phyloP scores from a whole-genome alignment of 2,888 invertebrate species.

The Steinernema carpocapsae region DNA sequence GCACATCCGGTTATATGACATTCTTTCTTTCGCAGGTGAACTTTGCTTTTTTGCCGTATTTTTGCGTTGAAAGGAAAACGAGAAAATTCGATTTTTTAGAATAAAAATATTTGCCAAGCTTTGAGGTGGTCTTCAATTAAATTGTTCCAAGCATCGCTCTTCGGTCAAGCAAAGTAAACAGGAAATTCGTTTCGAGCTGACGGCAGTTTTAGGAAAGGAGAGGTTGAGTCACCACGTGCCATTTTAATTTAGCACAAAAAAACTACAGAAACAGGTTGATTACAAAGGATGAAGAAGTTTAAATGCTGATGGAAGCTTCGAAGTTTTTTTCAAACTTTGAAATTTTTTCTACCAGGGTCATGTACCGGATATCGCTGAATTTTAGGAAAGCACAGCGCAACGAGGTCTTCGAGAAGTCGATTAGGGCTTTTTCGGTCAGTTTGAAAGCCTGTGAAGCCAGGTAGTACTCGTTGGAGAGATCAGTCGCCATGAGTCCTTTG shows the following conservation, averaged over 20 bases:
- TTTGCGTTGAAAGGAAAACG: too few species aligned
- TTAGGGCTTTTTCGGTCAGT: background rate
- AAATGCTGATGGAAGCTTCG: background rate
- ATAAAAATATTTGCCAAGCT: too few species aligned
- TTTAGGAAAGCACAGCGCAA: background rate
- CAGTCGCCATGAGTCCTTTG: conserved; percentile 24
- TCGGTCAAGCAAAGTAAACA: too few species aligned
- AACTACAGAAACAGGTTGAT: too few species aligned
- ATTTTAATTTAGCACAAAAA: too few species aligned
- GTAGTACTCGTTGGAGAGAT: conserved; percentile 8
- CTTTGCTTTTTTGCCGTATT: background rate
- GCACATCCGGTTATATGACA: conserved; percentile 19
- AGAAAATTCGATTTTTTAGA: too few species aligned
- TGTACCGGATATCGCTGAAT: background rate
- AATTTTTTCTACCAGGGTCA: background rate
- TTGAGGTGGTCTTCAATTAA: too few species aligned
- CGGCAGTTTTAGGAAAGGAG: too few species aligned
- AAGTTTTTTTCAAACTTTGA: background rate
- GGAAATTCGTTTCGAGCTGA: too few species aligned
- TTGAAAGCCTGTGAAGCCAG: background rate
- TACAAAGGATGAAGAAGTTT: too few species aligned
- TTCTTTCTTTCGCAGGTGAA: background rate
- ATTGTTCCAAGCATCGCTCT: too few species aligned
- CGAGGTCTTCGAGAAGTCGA: background rate
- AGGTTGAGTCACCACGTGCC: too few species aligned